phyloP scores from a whole-genome alignment of 2,888 invertebrate genomes.

The Esperia sulphurella region DNA sequence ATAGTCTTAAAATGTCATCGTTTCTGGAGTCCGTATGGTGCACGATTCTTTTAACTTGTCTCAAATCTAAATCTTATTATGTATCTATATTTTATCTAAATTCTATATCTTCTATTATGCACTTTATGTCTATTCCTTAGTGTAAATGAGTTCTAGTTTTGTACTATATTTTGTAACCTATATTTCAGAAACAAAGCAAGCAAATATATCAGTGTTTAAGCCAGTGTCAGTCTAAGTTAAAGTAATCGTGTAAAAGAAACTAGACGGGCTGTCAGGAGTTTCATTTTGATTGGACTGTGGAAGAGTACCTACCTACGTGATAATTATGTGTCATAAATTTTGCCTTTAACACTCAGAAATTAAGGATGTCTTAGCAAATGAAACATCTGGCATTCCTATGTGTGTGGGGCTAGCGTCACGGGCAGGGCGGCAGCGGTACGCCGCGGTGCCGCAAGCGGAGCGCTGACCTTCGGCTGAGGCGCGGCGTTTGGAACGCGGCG shows the following conservation, averaged over 20 bases:
- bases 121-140: too few relatives aligned
- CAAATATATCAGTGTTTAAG: too few relatives aligned
- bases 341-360: neutral
- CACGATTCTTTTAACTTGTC: slow-evolving; percentile 54
- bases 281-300: neutral
- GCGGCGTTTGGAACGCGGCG: slow-evolving; percentile 21
- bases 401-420: slow-evolving; percentile 50
- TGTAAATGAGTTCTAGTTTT: too few relatives aligned
- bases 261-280: neutral
- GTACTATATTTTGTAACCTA: too few relatives aligned
- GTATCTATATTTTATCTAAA: neutral
- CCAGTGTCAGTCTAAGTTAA: slow-evolving; percentile 5
- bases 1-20: slow-evolving; percentile 9
- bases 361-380: slow-evolving; percentile 16
- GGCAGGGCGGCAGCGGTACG: slow-evolving; percentile 41
- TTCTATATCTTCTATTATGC: too few relatives aligned
- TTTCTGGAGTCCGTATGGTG: slow-evolving; percentile 51
- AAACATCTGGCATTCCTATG: slow-evolving; percentile 50
- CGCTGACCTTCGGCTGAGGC: slow-evolving; percentile 30
- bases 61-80: slow-evolving; percentile 6
- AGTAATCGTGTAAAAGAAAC: neutral
- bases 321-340: too few relatives aligned
- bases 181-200: too few relatives aligned
- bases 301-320: too few relatives aligned
- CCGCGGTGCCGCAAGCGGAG: slow-evolving; percentile 52